These are phyloP conservation scores for Aromia moschata DNA, from an alignment of 2,888 invertebrate genomes.

Conservation along the genomic window DNA sequence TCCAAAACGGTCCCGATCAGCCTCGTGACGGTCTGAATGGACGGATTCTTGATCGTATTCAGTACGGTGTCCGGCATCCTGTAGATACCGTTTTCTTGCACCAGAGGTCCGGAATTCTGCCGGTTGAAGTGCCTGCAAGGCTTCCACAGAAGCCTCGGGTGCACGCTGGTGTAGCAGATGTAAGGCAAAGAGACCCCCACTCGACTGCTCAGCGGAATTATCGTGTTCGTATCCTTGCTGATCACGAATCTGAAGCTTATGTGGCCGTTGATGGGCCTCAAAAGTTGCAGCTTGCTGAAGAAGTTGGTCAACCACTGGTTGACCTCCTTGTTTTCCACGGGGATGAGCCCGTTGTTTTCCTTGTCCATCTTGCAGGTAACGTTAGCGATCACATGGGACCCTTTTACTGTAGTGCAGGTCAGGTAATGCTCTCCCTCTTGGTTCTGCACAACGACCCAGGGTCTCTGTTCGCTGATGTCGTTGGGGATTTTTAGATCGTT, in stretches of 20 bases:
- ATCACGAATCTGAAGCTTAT: slow-evolving; percentile 80
- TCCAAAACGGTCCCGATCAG: slow-evolving; percentile 76
- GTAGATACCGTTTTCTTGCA: slow-evolving; percentile 65
- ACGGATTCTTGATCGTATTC: slow-evolving; percentile 63
- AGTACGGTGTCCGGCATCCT: slow-evolving; percentile 71
- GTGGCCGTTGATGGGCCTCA: slow-evolving; percentile 78
- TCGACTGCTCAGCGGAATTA: slow-evolving; percentile 74
- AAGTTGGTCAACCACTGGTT: slow-evolving; percentile 78
- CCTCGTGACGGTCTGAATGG: slow-evolving; percentile 67
- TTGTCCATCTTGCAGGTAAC: slow-evolving; percentile 80
- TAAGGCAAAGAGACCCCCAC: slow-evolving; percentile 85
- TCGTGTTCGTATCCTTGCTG: slow-evolving; percentile 66
- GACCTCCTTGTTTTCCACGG: slow-evolving; percentile 74
- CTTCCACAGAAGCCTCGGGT: slow-evolving; percentile 71
- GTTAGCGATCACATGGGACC: slow-evolving; percentile 80
- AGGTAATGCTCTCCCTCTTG: slow-evolving; percentile 79
- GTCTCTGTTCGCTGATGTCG: slow-evolving; percentile 77
- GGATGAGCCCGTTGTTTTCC: slow-evolving; percentile 73
- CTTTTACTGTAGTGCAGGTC: slow-evolving; percentile 84
- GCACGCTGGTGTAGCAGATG: slow-evolving; percentile 78
- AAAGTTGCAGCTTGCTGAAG: slow-evolving; percentile 71
- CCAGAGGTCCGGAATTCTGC: slow-evolving; percentile 66
- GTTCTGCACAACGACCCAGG: slow-evolving; percentile 83
- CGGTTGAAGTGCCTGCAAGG: slow-evolving; percentile 71
- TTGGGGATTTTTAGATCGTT: slow-evolving; percentile 73